Percentiles rank a stretch among this genome's conserved stretches.
Conservation (phyloP, 2,888 invertebrate species). For the Drosophila macrospina region DNA sequence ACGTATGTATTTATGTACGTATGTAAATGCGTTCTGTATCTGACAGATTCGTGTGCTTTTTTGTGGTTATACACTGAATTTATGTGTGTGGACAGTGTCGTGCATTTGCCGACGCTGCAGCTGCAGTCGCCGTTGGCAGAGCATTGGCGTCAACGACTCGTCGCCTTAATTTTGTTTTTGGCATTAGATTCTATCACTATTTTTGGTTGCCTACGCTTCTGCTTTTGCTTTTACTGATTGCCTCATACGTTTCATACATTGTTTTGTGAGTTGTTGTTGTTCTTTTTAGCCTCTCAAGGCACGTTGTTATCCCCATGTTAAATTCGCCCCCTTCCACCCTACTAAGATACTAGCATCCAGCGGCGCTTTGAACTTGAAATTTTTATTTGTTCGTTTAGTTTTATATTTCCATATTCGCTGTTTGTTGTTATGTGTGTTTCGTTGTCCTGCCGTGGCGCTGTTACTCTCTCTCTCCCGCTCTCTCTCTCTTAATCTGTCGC, state of each 20-base stretch:
- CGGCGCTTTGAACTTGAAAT: slow-evolving; percentile 80
- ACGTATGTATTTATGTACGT: slow-evolving; percentile 1
- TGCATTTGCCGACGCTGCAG: slow-evolving; percentile 35
- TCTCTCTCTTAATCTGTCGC: slow-evolving; percentile 9
- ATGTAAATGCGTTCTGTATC: slow-evolving; percentile 16
- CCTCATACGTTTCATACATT: slow-evolving; percentile 26
- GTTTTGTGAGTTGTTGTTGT: slow-evolving; percentile 35
- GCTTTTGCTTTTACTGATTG: slow-evolving; percentile 21
- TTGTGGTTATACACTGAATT: slow-evolving; percentile 8
- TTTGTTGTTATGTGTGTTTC: slow-evolving; percentile 41
- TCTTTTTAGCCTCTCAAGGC: slow-evolving; percentile 15
- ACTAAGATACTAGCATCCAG: slow-evolving; percentile 38
- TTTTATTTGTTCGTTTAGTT: slow-evolving; percentile 63
- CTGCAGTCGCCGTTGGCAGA: slow-evolving; percentile 39
- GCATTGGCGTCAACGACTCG: slow-evolving; percentile 9
- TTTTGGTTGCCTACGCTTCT: slow-evolving; percentile 30
- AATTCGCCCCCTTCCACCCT: background rate
- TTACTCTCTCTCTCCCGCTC: slow-evolving; percentile 28
- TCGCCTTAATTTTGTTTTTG: slow-evolving; percentile 37
- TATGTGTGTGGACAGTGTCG: slow-evolving; percentile 32
- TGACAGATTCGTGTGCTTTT: slow-evolving; percentile 38
- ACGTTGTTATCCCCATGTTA: background rate
- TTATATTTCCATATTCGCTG: slow-evolving; percentile 30
- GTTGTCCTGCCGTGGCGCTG: slow-evolving; percentile 43
- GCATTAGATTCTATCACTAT: slow-evolving; percentile 55